Evolutionary conservation across 2,797 vertebrate species (phyloP).

Genomic region (Clarias fuscus): DNA sequence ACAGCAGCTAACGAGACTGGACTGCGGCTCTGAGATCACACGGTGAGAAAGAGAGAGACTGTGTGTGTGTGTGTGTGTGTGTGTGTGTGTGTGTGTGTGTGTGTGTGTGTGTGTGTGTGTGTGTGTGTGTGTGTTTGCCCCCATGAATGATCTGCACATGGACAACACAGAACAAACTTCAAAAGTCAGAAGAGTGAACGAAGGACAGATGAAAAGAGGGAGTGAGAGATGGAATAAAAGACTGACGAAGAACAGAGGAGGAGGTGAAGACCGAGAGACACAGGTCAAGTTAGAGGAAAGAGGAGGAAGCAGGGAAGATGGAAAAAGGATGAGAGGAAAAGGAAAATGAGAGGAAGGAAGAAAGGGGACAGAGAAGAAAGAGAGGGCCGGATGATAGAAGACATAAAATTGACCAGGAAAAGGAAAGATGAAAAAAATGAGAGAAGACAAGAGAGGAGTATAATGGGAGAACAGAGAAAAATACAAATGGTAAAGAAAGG

Average conservation of each 20-base stretch:
- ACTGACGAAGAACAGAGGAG: conserved; percentile 34
- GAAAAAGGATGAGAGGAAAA: not conserved
- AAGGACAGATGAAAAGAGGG: conserved; percentile 9
- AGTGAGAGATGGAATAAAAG: not conserved
- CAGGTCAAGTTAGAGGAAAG: not conserved
- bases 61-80: not conserved
- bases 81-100: conserved; percentile 19
- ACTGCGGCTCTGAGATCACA: too few relatives aligned
- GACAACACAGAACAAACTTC: not conserved
- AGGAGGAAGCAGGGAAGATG: not conserved
- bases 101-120: not conserved
- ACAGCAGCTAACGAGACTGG: not conserved
- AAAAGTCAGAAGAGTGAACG: not conserved
- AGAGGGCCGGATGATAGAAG: not conserved
- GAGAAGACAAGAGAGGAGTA: not conserved
- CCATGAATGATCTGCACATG: not conserved
- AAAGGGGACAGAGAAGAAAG: not conserved
- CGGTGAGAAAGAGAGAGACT: not conserved
- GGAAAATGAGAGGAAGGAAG: not conserved
- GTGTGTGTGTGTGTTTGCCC: not conserved
- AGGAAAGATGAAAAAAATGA: not conserved
- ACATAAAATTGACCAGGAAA: not conserved
- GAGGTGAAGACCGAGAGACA: not conserved
- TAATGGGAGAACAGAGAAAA: not conserved
- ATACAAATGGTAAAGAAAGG: not conserved